A percentile compares a stretch with the other conserved stretches of the same genome.
These are phyloP conservation scores for Xyrauchen texanus DNA, from an alignment of 2,113 vertebrate species.

Conservation along the genomic window DNA sequence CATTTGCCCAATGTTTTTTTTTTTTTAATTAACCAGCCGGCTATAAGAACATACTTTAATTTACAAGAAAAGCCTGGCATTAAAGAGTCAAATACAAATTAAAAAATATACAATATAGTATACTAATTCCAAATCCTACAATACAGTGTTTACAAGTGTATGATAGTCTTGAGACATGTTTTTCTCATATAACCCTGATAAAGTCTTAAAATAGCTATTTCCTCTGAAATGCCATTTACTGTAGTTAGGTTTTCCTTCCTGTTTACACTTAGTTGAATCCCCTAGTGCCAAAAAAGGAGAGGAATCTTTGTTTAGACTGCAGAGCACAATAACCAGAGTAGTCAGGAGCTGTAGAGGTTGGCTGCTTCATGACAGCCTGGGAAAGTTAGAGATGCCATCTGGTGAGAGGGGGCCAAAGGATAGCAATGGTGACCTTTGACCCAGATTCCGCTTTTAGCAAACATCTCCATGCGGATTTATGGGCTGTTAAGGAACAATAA, in stretches of 20 bases:
- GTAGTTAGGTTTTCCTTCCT: slow-evolving; percentile 63
- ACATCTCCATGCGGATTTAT: slow-evolving; percentile 76
- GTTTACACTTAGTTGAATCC: slow-evolving; percentile 60
- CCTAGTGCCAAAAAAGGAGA: slow-evolving; percentile 60
- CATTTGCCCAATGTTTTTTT: slow-evolving; percentile 46
- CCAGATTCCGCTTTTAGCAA: slow-evolving; percentile 76
- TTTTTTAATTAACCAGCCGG: too few relatives aligned
- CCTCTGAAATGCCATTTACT: slow-evolving; percentile 24
- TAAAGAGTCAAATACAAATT: not conserved
- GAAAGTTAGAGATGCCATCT: slow-evolving; percentile 79
- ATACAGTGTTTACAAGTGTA: too few relatives aligned
- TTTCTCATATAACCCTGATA: not conserved
- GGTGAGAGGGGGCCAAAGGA: slow-evolving; percentile 72
- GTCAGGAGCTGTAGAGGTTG: slow-evolving; percentile 52
- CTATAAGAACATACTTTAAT: too few relatives aligned
- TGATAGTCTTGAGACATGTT: not conserved
- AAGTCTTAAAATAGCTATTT: slow-evolving; percentile 28
- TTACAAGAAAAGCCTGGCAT: too few relatives aligned
- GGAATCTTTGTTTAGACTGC: slow-evolving; percentile 61
- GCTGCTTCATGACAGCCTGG: slow-evolving; percentile 73
- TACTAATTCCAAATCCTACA: too few relatives aligned
- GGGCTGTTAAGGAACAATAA: slow-evolving; percentile 74
- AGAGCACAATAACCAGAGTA: slow-evolving; percentile 46
- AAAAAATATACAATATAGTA: too few relatives aligned
- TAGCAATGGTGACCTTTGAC: slow-evolving; percentile 75